Conservation (phyloP, 2,888 invertebrate species). For the Nomada ruficornis region DNA sequence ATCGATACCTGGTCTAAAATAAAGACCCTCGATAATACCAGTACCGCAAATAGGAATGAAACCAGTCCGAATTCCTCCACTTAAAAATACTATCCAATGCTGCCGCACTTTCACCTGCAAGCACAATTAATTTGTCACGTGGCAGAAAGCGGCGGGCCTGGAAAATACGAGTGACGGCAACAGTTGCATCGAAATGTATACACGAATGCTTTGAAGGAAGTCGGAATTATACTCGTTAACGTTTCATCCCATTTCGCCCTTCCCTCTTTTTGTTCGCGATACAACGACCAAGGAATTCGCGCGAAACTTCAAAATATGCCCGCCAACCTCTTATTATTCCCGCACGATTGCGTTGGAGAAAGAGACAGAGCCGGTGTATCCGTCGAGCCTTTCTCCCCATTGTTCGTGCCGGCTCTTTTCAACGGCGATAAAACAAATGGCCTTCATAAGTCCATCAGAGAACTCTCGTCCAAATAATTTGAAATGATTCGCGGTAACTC, state of each 20-base stretch:
- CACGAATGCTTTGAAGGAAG: slow-evolving; percentile 11
- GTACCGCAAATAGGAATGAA: neutral
- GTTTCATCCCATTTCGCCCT: neutral
- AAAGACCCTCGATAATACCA: neutral
- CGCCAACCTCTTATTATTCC: slow-evolving; percentile 41
- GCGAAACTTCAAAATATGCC: slow-evolving; percentile 50
- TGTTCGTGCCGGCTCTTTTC: slow-evolving; percentile 29
- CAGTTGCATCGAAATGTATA: neutral
- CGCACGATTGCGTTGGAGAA: slow-evolving; percentile 3
- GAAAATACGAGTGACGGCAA: slow-evolving; percentile 9
- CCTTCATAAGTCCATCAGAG: slow-evolving; percentile 54
- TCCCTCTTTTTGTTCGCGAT: slow-evolving; percentile 23
- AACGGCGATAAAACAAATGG: slow-evolving; percentile 53
- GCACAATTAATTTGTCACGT: slow-evolving; percentile 76
- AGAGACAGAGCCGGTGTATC: slow-evolving; percentile 18
- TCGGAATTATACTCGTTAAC: slow-evolving; percentile 36
- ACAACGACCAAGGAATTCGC: slow-evolving; percentile 29
- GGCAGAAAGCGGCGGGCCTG: slow-evolving; percentile 35
- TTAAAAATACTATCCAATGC: slow-evolving; percentile 39
- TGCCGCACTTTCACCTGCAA: slow-evolving; percentile 34
- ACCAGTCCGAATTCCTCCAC: neutral
- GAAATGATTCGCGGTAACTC: slow-evolving; percentile 56
- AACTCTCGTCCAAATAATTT: slow-evolving; percentile 62
- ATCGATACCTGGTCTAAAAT: too few relatives aligned
- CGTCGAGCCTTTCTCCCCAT: slow-evolving; percentile 44